Percentiles rank a stretch among this genome's conserved stretches.
phyloP scores from a whole-genome alignment of 2,113 vertebrate species.

The Macrotus californicus region DNA sequence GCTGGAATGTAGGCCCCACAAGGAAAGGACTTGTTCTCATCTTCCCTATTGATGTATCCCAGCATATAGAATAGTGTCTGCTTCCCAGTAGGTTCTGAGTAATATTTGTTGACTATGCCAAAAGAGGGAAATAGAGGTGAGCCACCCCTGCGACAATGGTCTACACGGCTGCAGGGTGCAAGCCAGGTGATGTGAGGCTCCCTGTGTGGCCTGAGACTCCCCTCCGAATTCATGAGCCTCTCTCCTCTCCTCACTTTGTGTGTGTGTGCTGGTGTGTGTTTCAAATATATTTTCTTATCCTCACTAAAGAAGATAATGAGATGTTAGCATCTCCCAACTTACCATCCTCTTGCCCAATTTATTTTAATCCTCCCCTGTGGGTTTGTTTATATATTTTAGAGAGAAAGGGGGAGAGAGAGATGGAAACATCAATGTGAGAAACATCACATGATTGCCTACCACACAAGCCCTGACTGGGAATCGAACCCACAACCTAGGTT shows the following conservation, averaged over 20 bases:
- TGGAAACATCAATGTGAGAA: too few species aligned
- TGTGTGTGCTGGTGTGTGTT: background rate
- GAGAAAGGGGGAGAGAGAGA: too few species aligned
- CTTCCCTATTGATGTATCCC: background rate
- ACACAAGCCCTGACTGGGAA: too few species aligned
- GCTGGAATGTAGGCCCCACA: background rate
- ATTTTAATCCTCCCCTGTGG: too few species aligned
- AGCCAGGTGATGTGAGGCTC: background rate
- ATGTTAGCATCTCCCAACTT: background rate
- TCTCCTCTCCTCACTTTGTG: background rate
- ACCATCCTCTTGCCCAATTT: too few species aligned
- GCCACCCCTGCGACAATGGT: accelerated
- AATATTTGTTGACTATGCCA: background rate
- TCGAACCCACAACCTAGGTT: too few species aligned
- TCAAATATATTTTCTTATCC: background rate
- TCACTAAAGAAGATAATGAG: background rate
- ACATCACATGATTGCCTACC: too few species aligned
- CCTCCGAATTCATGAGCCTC: background rate
- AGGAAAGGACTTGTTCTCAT: background rate
- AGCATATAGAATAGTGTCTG: background rate
- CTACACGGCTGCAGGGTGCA: background rate
- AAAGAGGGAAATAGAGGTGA: background rate
- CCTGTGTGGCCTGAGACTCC: background rate
- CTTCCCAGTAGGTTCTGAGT: background rate
- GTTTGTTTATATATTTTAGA: too few species aligned